Evolutionary conservation across 2,797 vertebrate genomes (phyloP).

Genomic region (Brachyrhaphis roseni): DNA sequence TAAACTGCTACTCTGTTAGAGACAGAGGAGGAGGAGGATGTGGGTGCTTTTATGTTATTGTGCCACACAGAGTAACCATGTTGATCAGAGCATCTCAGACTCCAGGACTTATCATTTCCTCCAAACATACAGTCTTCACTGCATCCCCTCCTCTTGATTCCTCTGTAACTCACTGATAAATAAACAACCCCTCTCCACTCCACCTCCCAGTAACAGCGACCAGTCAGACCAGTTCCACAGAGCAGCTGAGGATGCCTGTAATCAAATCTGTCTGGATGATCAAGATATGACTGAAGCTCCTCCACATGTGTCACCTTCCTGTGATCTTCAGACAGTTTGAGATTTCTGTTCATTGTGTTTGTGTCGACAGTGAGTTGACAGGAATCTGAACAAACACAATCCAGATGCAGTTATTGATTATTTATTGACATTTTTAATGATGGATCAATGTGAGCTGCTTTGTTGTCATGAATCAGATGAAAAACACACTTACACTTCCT

Average conservation of each 20-base stretch:
- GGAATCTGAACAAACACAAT: not conserved
- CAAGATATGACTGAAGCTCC: not conserved
- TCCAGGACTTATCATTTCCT: not conserved
- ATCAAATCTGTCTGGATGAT: constrained; percentile 5
- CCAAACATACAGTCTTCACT: not conserved
- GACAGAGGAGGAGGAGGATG: not conserved
- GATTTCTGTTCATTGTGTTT: not conserved
- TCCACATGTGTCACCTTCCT: not conserved
- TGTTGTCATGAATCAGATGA: not conserved
- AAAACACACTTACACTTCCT: not conserved
- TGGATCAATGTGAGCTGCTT: not conserved
- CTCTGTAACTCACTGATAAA: not conserved
- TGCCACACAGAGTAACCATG: not conserved
- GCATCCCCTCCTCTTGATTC: not conserved
- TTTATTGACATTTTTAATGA: not conserved
- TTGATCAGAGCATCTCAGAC: not conserved
- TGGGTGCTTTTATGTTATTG: not conserved
- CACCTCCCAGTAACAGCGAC: not conserved
- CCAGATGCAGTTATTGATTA: not conserved
- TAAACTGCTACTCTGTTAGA: not conserved
- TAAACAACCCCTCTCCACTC: not conserved
- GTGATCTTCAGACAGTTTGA: not conserved
- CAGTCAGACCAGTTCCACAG: not conserved
- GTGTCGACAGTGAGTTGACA: not conserved
- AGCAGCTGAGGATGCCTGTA: not conserved